phyloP scores from a whole-genome alignment of 2,113 vertebrate genomes.

The Nesoenas mayeri region DNA sequence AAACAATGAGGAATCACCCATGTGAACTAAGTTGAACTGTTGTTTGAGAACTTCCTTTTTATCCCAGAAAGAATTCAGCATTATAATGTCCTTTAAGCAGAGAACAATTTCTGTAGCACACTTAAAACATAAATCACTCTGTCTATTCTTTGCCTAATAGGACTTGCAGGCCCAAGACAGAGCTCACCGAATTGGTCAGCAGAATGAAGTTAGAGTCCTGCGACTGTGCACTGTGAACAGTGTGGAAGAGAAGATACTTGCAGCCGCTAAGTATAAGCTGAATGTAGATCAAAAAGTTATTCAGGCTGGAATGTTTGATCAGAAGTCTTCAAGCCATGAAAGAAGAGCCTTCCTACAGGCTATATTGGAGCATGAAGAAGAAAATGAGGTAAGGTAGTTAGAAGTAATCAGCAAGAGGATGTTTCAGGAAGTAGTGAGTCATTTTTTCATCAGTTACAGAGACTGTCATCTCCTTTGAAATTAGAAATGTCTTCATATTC shows the following conservation, averaged over 20 bases:
- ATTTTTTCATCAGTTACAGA: background rate
- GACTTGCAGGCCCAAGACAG: slow-evolving; percentile 90
- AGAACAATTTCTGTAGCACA: background rate
- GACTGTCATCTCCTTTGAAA: background rate
- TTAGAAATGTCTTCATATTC: background rate
- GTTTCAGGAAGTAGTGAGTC: background rate
- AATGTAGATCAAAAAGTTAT: slow-evolving; percentile 93
- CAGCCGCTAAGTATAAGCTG: slow-evolving; percentile 89
- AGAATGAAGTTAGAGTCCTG: slow-evolving; percentile 88
- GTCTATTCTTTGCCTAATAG: slow-evolving; percentile 47
- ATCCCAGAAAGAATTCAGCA: background rate
- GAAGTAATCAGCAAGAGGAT: background rate
- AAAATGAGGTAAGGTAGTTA: slow-evolving; percentile 81
- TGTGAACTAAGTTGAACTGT: background rate
- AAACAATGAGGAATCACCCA: background rate
- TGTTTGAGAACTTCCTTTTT: background rate
- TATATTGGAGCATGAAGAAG: slow-evolving; percentile 88
- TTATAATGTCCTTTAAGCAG: background rate
- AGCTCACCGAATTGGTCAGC: slow-evolving; percentile 88
- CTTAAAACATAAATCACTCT: background rate
- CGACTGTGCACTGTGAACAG: slow-evolving; percentile 89
- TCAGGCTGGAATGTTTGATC: slow-evolving; percentile 92
- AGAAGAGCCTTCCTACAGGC: slow-evolving; percentile 87
- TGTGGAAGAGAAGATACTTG: slow-evolving; percentile 90
- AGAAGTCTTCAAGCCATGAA: slow-evolving; percentile 90